phyloP scores from a whole-genome alignment of 2,797 vertebrate genomes.

The Myotis pilosus region DNA sequence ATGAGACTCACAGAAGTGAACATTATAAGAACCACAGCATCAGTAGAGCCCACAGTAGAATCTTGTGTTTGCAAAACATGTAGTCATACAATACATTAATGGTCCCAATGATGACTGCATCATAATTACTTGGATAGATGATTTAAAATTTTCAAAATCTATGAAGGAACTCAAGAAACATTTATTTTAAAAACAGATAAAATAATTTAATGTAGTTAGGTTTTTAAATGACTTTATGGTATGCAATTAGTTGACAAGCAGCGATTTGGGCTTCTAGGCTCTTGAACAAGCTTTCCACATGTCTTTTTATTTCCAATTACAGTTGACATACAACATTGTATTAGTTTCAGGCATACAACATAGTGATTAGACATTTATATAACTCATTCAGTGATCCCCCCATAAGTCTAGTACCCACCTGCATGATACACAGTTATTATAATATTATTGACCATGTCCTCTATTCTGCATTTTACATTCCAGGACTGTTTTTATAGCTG shows the following conservation, averaged over 20 bases:
- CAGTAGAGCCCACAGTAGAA: neutral
- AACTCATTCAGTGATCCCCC: neutral
- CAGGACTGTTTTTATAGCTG: neutral
- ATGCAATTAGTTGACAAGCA: neutral
- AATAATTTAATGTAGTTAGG: neutral
- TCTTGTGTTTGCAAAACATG: neutral
- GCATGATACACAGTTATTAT: neutral
- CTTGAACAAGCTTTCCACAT: neutral
- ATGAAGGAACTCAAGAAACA: neutral
- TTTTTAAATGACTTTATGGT: neutral
- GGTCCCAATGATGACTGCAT: neutral
- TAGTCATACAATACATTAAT: neutral
- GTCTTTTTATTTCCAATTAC: neutral
- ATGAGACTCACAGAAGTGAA: neutral
- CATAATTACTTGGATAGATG: neutral
- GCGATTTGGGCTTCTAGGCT: neutral
- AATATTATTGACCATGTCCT: neutral
- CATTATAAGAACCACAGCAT: neutral
- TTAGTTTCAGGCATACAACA: neutral
- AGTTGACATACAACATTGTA: neutral
- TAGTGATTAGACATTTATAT: neutral
- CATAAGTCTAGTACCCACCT: neutral
- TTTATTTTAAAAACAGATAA: neutral
- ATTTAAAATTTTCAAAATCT: neutral
- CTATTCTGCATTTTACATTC: neutral